Conservation (phyloP, 2,113 vertebrate genomes). For the Apaloderma vittatum region DNA sequence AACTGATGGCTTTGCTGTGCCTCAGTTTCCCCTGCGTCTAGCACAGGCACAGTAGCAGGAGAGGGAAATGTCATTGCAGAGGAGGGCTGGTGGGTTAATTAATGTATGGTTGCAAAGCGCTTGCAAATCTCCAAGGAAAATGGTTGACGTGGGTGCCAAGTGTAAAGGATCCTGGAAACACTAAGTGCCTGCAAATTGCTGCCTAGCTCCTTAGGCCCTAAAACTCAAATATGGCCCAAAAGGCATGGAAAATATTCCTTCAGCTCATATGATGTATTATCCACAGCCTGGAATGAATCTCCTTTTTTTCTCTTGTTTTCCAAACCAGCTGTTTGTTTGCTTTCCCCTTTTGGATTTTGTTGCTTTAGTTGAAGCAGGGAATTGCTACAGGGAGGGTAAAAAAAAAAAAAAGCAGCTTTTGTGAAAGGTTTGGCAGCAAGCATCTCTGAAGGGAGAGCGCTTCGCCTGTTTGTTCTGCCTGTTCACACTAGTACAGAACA, state of each 20-base stretch:
- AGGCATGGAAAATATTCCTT: slow-evolving; percentile 20
- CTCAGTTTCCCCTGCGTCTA: neutral
- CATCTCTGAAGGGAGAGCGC: neutral
- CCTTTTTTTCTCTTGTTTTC: slow-evolving; percentile 10
- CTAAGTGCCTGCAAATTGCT: neutral
- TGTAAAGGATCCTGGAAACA: neutral
- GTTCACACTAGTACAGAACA: neutral
- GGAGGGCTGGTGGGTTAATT: neutral
- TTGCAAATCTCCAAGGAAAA: slow-evolving; percentile 6
- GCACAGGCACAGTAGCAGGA: neutral
- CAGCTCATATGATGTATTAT: slow-evolving; percentile 1
- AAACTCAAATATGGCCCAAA: slow-evolving; percentile 7
- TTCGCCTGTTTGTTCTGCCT: neutral
- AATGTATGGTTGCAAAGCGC: neutral
- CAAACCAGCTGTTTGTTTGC: slow-evolving; percentile 63
- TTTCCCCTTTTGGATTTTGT: slow-evolving; percentile 35
- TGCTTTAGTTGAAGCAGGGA: neutral
- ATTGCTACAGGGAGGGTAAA: neutral
- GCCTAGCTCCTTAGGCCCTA: neutral
- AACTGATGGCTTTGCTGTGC: neutral
- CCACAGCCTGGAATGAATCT: slow-evolving; percentile 31
- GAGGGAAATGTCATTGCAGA: neutral
- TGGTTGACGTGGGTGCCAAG: neutral
- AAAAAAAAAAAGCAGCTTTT: neutral
- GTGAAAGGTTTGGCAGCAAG: slow-evolving; percentile 39